These are phyloP conservation scores for Tenthredo amoena DNA, from an alignment of 2,888 invertebrate genomes.

Conservation along the genomic window DNA sequence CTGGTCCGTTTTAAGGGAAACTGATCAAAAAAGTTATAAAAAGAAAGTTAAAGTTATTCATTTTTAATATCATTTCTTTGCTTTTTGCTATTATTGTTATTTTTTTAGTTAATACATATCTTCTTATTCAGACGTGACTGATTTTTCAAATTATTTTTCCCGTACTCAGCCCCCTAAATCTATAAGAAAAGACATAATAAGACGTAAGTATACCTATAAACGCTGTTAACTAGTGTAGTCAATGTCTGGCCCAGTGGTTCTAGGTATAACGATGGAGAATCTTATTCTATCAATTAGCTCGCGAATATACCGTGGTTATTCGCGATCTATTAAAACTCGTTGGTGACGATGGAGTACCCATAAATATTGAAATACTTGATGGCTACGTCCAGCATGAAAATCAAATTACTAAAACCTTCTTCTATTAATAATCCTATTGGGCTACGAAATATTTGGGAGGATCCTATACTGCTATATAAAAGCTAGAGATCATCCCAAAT, in stretches of 20 bases:
- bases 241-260: background rate
- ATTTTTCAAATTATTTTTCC: too few species aligned
- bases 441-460: constrained; percentile 3
- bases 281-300: background rate
- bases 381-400: background rate
- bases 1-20: too few species aligned
- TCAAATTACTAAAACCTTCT: background rate
- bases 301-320: background rate
- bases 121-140: too few species aligned
- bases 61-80: too few species aligned
- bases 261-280: background rate
- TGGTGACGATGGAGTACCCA: background rate
- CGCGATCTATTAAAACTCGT: background rate
- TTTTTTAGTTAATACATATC: too few species aligned
- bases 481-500: background rate
- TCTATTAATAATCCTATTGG: background rate
- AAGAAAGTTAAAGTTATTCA: too few species aligned
- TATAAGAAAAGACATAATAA: too few species aligned
- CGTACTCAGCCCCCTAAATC: too few species aligned
- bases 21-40: too few species aligned
- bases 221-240: background rate
- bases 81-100: too few species aligned
- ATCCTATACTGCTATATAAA: background rate
- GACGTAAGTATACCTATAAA: too few species aligned
- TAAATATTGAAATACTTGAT: background rate